Evolutionary conservation across 92 coral and sea anemone genomes (phyloP).

Genomic region (Zoanthus solanderi): DNA sequence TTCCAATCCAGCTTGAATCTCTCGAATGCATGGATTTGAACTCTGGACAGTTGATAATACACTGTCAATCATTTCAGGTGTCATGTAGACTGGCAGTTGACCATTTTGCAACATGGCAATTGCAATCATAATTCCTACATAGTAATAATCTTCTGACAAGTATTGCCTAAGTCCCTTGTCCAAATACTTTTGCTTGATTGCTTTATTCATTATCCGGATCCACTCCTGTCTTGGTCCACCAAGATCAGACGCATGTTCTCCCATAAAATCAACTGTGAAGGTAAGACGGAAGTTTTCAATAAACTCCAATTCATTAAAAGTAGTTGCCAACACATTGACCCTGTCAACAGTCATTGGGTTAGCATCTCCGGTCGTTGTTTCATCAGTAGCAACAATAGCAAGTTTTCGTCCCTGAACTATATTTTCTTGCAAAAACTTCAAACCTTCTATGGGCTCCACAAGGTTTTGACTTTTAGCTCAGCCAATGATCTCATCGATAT

Average conservation of each 20-base stretch:
- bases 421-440: no score
- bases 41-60: no score
- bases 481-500: no score
- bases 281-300: conserved; percentile 54
- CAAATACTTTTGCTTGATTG: conserved; percentile 62
- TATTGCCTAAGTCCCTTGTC: conserved; percentile 55
- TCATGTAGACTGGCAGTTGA: conserved; percentile 47
- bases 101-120: conserved; percentile 68
- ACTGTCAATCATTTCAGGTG: no score
- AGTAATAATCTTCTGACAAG: conserved; percentile 49
- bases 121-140: conserved; percentile 64
- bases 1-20: conserved; percentile 27
- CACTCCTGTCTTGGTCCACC: conserved; percentile 71
- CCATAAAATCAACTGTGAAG: conserved; percentile 72
- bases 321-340: conserved; percentile 44
- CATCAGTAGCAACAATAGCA: no score
- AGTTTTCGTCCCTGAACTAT: no score
- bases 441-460: no score
- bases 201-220: conserved; percentile 58
- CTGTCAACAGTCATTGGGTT: conserved; percentile 46
- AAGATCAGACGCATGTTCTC: conserved; percentile 53
- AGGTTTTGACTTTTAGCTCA: no score
- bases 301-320: conserved; percentile 62
- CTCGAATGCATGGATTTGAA: background rate
- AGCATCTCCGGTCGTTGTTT: no score